phyloP scores from a whole-genome alignment of 2,113 vertebrate species.

The Centropristis striata region DNA sequence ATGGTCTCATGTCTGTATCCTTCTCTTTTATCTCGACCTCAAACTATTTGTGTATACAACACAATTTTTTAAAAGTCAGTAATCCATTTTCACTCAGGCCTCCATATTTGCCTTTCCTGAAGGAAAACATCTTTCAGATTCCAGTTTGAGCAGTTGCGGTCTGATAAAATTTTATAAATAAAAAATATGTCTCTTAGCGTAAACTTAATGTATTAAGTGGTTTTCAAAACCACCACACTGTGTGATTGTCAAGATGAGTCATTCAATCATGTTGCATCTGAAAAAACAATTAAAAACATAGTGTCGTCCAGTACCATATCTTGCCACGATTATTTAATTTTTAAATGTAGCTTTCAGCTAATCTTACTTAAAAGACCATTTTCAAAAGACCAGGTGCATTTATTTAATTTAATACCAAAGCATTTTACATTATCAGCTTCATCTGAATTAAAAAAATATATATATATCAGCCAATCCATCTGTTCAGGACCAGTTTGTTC shows the following conservation, averaged over 20 bases:
- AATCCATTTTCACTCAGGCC: background rate
- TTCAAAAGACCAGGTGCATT: background rate
- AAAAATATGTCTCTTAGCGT: conserved; percentile 3
- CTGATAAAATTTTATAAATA: background rate
- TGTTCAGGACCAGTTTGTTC: background rate
- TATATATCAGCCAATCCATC: background rate
- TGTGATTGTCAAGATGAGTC: background rate
- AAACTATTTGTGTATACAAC: background rate
- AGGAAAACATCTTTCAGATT: background rate
- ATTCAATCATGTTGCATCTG: background rate
- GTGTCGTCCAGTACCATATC: background rate
- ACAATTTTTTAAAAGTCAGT: background rate
- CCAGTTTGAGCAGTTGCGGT: too few species aligned
- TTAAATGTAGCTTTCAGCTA: background rate
- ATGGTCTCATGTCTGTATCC: background rate
- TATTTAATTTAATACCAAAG: background rate
- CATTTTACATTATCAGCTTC: background rate
- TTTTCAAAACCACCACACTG: background rate
- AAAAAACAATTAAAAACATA: conserved; percentile 7
- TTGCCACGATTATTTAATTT: background rate
- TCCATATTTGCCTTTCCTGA: background rate
- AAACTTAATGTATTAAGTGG: background rate
- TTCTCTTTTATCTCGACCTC: background rate
- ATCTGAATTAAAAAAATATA: background rate
- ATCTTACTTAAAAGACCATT: background rate